Evolutionary conservation across 2,888 invertebrate genomes (phyloP).

Genomic region (Orthonychiurus folsomi): DNA sequence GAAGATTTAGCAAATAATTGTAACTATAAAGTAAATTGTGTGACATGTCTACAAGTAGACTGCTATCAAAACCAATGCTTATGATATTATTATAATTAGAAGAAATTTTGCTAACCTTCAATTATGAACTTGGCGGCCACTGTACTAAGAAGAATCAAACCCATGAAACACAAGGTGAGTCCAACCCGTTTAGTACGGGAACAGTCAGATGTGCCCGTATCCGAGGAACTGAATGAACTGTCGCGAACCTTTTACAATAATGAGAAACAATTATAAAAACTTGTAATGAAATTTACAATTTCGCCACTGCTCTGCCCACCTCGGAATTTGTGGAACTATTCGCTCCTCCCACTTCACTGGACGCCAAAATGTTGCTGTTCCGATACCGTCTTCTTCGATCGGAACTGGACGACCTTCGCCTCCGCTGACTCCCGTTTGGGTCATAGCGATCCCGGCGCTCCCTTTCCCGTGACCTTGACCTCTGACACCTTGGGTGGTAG

Average conservation of each 20-base stretch:
- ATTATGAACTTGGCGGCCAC: conserved; percentile 29
- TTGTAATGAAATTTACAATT: no score
- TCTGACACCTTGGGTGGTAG: no score
- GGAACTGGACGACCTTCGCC: conserved; percentile 10
- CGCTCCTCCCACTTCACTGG: not conserved
- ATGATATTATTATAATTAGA: no score
- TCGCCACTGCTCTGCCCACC: no score
- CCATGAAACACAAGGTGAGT: conserved; percentile 36
- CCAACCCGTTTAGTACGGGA: conserved; percentile 31
- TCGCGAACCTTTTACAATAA: no score
- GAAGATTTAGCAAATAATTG: no score
- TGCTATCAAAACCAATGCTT: not conserved
- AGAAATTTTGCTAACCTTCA: conserved; percentile 19
- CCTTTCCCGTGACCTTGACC: conserved; percentile 2
- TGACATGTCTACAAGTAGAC: no score
- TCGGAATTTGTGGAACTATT: not conserved
- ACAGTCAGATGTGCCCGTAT: not conserved
- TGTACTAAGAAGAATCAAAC: conserved; percentile 32
- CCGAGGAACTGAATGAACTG: not conserved
- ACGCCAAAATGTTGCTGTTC: not conserved
- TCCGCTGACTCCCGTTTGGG: no score
- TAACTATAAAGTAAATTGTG: no score
- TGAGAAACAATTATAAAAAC: no score
- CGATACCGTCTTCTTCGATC: conserved; percentile 3
- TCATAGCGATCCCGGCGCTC: no score